phyloP scores from a whole-genome alignment of 2,113 vertebrate genomes.

The Hemiscyllium ocellatum region DNA sequence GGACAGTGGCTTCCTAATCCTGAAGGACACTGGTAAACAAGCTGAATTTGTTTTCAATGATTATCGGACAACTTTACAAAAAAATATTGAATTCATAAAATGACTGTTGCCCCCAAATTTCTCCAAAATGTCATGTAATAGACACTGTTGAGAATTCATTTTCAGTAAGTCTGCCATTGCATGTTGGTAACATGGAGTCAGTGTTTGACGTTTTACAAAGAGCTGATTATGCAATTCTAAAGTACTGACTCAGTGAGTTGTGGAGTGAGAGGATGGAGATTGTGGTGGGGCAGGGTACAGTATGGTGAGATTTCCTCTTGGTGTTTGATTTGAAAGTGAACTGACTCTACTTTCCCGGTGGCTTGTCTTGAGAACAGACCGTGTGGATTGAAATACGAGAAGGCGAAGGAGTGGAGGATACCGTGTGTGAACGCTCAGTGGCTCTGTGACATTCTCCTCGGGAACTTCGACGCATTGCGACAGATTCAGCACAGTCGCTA shows the following conservation, averaged over 20 bases:
- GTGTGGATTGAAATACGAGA: constrained; percentile 84
- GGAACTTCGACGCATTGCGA: constrained; percentile 81
- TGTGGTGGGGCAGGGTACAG: not conserved
- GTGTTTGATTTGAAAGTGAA: not conserved
- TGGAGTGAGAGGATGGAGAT: not conserved
- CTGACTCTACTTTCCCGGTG: not conserved
- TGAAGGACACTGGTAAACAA: not conserved
- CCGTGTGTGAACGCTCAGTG: constrained; percentile 91
- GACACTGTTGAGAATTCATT: not conserved
- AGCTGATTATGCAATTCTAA: not conserved
- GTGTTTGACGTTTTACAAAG: not conserved
- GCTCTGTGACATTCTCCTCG: constrained; percentile 89
- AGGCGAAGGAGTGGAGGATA: constrained; percentile 94
- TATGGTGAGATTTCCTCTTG: not conserved
- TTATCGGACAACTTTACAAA: not conserved
- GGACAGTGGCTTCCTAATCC: not conserved
- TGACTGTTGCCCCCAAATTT: not conserved
- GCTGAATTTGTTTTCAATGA: not conserved
- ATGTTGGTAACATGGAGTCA: not conserved
- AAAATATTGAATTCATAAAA: not conserved
- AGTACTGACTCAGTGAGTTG: not conserved
- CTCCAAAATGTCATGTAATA: not conserved
- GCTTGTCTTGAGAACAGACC: constrained; percentile 57
- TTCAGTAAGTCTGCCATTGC: too few relatives aligned
- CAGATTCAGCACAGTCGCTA: constrained; percentile 83